Evolutionary conservation across 2,797 vertebrate genomes (phyloP).

Genomic region (Lepus townsendii): DNA sequence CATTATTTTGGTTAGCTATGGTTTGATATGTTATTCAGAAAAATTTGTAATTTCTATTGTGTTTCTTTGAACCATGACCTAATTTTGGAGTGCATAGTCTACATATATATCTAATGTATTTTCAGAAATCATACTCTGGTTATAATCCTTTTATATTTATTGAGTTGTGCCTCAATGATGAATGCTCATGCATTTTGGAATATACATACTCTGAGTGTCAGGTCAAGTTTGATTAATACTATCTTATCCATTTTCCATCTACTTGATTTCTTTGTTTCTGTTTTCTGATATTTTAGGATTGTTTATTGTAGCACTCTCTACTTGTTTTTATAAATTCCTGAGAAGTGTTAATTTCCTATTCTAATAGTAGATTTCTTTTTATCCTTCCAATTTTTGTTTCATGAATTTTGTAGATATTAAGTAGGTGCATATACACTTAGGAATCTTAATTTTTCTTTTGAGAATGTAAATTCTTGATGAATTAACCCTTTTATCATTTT

Average conservation of each 20-base stretch:
- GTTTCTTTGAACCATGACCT: neutral
- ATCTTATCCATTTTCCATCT: neutral
- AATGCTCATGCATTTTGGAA: neutral
- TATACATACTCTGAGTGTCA: neutral
- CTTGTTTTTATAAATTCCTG: neutral
- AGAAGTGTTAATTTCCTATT: neutral
- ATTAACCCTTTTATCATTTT: neutral
- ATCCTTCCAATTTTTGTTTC: neutral
- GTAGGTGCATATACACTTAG: neutral
- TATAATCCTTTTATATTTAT: neutral
- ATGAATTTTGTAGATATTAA: slow-evolving; percentile 18
- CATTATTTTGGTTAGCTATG: neutral
- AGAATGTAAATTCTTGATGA: neutral
- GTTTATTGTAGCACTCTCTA: too few relatives aligned
- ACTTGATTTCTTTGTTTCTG: too few relatives aligned
- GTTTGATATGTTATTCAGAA: neutral
- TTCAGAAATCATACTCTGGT: neutral
- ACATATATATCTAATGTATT: neutral
- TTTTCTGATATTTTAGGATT: too few relatives aligned
- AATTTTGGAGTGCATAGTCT: neutral
- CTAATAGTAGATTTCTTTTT: neutral
- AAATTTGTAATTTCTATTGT: neutral
- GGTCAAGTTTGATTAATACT: neutral
- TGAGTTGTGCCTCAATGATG: neutral
- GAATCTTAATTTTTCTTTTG: neutral